A percentile compares a stretch with the other conserved stretches of the same genome.
Conservation (phyloP, 2,797 vertebrate species). For the Bucorvus abyssinicus region DNA sequence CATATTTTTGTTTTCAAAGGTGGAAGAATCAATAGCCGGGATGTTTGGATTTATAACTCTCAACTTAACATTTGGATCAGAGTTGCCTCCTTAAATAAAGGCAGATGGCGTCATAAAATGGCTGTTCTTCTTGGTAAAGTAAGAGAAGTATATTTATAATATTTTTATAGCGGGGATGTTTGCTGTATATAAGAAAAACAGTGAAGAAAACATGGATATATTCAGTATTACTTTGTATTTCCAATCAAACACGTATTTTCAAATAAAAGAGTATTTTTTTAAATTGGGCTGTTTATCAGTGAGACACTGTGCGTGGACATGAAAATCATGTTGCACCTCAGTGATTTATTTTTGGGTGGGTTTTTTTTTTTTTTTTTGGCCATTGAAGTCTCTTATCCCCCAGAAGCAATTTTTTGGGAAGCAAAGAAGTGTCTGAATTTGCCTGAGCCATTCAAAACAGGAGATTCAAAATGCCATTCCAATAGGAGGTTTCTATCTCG, state of each 20-base stretch:
- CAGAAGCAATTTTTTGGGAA: background rate
- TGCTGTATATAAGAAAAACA: slow-evolving; percentile 9
- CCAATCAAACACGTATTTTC: background rate
- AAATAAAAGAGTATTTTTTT: background rate
- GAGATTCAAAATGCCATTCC: background rate
- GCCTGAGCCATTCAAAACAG: too few species aligned
- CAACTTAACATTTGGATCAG: slow-evolving; percentile 99
- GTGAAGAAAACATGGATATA: background rate
- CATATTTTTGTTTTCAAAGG: slow-evolving; percentile 75
- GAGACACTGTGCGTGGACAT: background rate
- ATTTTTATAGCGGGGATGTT: background rate
- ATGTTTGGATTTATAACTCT: slow-evolving; percentile 99
- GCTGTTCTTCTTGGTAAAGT: slow-evolving; percentile 97
- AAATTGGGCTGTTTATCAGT: background rate
- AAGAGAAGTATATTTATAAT: slow-evolving; percentile 64
- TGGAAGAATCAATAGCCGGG: slow-evolving; percentile 96
- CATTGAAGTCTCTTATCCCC: background rate
- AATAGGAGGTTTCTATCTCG: background rate
- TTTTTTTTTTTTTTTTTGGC: background rate
- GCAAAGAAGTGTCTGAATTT: background rate
- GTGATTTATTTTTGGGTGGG: background rate
- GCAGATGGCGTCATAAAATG: slow-evolving; percentile 99
- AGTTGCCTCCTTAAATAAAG: slow-evolving; percentile 97
- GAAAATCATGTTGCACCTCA: background rate
- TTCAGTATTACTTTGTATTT: background rate